Base-by-base conservation (phyloP, 2,888 invertebrate genomes). In the Agrilus mali region DNA sequence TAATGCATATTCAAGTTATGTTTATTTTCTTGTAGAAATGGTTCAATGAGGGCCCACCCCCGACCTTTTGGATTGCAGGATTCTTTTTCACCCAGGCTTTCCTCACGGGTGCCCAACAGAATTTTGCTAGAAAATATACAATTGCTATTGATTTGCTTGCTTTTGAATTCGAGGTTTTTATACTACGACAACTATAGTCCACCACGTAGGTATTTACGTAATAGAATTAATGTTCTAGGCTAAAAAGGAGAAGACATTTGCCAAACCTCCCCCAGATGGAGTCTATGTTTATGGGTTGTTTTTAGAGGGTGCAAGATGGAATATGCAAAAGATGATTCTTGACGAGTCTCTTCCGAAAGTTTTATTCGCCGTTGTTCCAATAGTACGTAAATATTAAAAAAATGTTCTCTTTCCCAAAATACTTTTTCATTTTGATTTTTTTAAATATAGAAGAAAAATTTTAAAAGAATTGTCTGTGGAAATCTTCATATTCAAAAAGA, bases 61-160 rank as follows among this genome's bases (percentile, higher is more conserved):
- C 70, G 0, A 78, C 82, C 35, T 95, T 85, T 67, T 95, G 94
- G 95, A 61, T 95, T 33, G 86, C 93, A 0, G 94, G 93, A 1
- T 94, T 95, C 67, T 95, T 82, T 70, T 94, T 94, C 65, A 93
- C 94, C 0, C 94, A 94, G 68, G 92, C 94, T 2, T 95, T 95
- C 68, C 72, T 95, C 38, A 94, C 94, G 4, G 93, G 93, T 6
- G 88, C 86, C 13, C 86, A 87, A 62, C 94, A 95, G 70, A 94
- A 93, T 67, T 93, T 78, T 65, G 92, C 94, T 4, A 74, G 94
- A 52, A 92, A 90, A 65, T 87, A 87, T 69, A 80, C 78, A 46
- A 90, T 94, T 56, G 92, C 94, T 22, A 94, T 95, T 53, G 94
- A 95, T 70, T 74, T 86, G 54, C 69, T 89, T 36, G 74, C 79